Base-by-base conservation (phyloP, 2,888 invertebrate species). In the Caenorhabditis parvicauda region DNA sequence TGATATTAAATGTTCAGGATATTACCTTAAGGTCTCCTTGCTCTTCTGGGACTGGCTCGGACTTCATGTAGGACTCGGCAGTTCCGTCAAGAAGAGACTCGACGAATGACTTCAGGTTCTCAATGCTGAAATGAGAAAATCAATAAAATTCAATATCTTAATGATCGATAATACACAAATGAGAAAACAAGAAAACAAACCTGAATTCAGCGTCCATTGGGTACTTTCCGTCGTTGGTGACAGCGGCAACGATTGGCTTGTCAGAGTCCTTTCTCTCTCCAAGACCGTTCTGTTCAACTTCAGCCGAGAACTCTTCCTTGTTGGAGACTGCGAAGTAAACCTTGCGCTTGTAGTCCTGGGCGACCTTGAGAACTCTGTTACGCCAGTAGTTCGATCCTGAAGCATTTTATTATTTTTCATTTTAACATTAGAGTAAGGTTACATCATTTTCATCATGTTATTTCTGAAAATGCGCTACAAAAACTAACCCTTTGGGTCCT, bases 301-400 rank as follows among this genome's bases (percentile, higher is more conserved):
- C 98, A 49, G 91, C 89, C 59, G 89, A 89, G 87, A 95, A 95
- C 75, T 94, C 92, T 77, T 91, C 91, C 82, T 90, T 91, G 82
- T 90, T 88, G 83, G 92, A 89, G 70, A 99, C 86, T 1, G 94
- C 94, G 85, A 95, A 98, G 71, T 85, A 88, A 37, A 89, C 86
- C 62, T 81, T 81, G 47, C 79, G 67, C 66, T 78, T 80, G 70
- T 70, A 78, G 38, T 80, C 77, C 51, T 74, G 69, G 35, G 79
- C 78, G 27, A 81, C 80, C 67, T 82, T 82, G 54, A 82, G 70
- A 28, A 82, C 80, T 55, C 82, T 88, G 85, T 95, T 95, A 78
- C 94, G 89, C 95, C 96, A 98, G 86, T 98, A 98, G 85, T 98
- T 95, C 50, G 95, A 94, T 46, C 92, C 85, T 84, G 54, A 28